A percentile compares a stretch with the other conserved stretches of the same genome.
phyloP scores from a whole-genome alignment of 2,797 vertebrate species.

The Heteromormyrus szaboi region DNA sequence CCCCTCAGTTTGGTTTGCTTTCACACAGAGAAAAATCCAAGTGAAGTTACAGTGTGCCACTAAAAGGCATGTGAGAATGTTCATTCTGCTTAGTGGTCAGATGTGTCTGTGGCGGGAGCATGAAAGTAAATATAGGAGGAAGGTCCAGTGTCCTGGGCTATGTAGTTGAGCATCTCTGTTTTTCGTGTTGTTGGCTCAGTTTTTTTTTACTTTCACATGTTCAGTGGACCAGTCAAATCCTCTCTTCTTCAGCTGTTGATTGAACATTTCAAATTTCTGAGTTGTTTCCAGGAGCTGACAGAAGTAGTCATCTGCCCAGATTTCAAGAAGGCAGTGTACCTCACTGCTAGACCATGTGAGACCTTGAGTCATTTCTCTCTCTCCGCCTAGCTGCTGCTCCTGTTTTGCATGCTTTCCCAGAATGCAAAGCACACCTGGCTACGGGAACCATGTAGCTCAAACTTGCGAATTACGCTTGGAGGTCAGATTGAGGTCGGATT shows the following conservation, averaged over 20 bases:
- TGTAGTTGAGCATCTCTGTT: neutral
- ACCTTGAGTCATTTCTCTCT: neutral
- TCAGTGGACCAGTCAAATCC: neutral
- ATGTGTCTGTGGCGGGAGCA: neutral
- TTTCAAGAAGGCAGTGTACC: neutral
- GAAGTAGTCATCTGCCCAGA: neutral
- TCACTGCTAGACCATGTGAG: neutral
- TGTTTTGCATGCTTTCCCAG: neutral
- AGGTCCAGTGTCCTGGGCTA: too few relatives aligned
- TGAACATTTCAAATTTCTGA: neutral
- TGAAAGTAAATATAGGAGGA: neutral
- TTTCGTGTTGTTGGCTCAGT: neutral
- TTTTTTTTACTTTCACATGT: neutral
- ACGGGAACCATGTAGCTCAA: neutral
- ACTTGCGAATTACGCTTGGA: neutral
- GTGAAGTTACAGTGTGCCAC: neutral
- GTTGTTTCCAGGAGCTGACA: neutral
- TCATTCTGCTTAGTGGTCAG: neutral
- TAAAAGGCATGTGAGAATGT: neutral
- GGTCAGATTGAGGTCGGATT: too few relatives aligned
- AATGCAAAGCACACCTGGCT: neutral
- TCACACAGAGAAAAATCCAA: neutral
- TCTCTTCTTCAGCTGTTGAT: neutral
- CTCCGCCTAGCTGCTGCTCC: neutral
- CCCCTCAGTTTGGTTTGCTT: neutral